Evolutionary conservation across 2,888 invertebrate species (phyloP), one percentile per base, ranked within the genome.

Genomic region (Hydroisotoma schaefferi): DNA sequence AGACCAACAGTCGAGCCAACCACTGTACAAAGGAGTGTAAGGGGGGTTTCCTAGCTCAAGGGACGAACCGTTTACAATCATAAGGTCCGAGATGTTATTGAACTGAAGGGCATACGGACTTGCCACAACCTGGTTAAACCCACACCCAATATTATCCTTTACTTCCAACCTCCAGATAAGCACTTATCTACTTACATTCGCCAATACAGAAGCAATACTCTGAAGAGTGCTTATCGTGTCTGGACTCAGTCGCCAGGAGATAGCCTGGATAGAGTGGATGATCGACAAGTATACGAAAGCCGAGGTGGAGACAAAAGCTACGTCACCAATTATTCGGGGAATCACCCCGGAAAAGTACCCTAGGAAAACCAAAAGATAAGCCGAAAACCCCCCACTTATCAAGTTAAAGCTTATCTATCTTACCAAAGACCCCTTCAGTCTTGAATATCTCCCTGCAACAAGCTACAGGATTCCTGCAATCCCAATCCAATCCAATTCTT

Each of bases 261-360:
- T 23, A 23, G 20, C 15, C 15, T 46, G 23, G 12, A 46, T 12
- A 12, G 22, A 46, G 6, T 46, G 22, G 3, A 48, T 37, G 10
- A 52, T 18, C 10, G 52, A 33, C 15, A 37, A 10, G 23, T 29
- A 52, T 15, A 52, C 6, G 5, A 37, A 10, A 10, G 37, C 20
- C 5, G 88, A 86, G 55, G 91, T 79, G 72, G 88, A 83, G 66
- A 94, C 80, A 71, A 89, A 86, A 51, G 89, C 81, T 48, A 90
- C 80, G 78, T 94, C 93, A 64, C 88, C 91, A 61, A 94, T 76
- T 49, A 95, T 75, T 76, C 92, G 86, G 1, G 97, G 95, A 55
- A 92, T 77, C 49, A 97, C 77, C 23, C 97, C 97, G 68, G 88
- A 84, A 78, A 87, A 93, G 77, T 88, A 90, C 58, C 97, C 95